These are phyloP conservation scores for Elmis aenea DNA, from an alignment of 2,888 invertebrate genomes.

Conservation along the genomic window DNA sequence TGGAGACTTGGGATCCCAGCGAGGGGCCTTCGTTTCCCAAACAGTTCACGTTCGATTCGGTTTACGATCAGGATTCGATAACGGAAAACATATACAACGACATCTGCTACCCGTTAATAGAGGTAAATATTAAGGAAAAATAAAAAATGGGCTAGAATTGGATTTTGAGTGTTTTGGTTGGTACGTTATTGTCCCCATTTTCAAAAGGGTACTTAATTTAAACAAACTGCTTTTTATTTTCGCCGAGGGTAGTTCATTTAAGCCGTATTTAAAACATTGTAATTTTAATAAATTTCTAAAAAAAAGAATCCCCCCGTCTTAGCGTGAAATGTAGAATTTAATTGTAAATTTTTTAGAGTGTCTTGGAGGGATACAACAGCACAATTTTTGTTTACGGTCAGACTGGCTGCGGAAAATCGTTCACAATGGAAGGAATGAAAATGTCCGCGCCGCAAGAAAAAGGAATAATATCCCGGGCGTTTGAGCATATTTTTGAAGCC, in stretches of 20 bases:
- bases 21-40: slow-evolving; percentile 59
- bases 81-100: slow-evolving; percentile 86
- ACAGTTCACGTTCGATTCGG: slow-evolving; percentile 78
- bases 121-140: slow-evolving; percentile 60
- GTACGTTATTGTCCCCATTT: no score
- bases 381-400: slow-evolving; percentile 93
- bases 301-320: no score
- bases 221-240: no score
- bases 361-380: slow-evolving; percentile 87
- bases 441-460: slow-evolving; percentile 42
- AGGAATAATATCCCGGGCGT: slow-evolving; percentile 71
- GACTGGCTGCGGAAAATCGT: slow-evolving; percentile 88
- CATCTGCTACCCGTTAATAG: slow-evolving; percentile 75
- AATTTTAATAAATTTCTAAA: no score
- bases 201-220: no score
- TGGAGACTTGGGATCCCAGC: slow-evolving; percentile 60
- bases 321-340: no score
- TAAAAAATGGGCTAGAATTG: no score
- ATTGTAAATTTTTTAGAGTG: slow-evolving; percentile 53
- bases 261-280: no score
- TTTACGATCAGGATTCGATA: slow-evolving; percentile 70
- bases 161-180: no score
- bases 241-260: no score
- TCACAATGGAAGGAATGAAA: slow-evolving; percentile 75
- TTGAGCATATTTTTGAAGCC: slow-evolving; percentile 86